phyloP scores from a whole-genome alignment of 2,888 invertebrate genomes.

The Athalia rosae region DNA sequence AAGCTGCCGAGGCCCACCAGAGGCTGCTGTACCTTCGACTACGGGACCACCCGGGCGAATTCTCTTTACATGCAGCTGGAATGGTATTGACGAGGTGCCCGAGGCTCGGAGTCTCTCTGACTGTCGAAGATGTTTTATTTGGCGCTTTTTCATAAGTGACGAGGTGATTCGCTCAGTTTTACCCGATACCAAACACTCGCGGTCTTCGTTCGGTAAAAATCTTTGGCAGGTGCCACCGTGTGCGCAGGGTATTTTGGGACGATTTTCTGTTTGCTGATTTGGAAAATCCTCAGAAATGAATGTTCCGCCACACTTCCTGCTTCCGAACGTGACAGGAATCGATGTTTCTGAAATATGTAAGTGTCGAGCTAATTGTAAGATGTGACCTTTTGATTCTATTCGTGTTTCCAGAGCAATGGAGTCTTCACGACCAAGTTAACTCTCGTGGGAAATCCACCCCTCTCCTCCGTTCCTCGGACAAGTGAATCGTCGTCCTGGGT shows the following conservation, averaged over 20 bases:
- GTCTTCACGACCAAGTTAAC: background rate
- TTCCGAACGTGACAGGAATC: too few relatives aligned
- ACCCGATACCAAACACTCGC: background rate
- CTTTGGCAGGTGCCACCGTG: background rate
- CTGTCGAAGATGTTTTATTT: constrained; percentile 2
- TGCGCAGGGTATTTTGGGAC: too few relatives aligned
- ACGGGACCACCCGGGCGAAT: constrained; percentile 69
- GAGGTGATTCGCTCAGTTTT: background rate
- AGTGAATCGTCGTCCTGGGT: background rate
- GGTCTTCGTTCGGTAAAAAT: background rate
- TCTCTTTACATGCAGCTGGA: constrained; percentile 61
- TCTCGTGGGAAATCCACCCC: background rate
- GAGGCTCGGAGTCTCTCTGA: constrained; percentile 42
- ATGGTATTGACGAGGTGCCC: constrained; percentile 67
- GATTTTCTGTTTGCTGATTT: too few relatives aligned
- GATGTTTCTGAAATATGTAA: too few relatives aligned
- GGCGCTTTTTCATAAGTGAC: background rate
- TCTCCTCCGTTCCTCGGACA: background rate
- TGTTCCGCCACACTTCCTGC: too few relatives aligned
- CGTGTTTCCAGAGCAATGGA: background rate
- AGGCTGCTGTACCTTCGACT: constrained; percentile 57
- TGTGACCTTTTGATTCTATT: too few relatives aligned
- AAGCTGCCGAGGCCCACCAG: constrained; percentile 51
- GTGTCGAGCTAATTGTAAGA: too few relatives aligned
- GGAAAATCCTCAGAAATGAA: too few relatives aligned